Conservation (phyloP, 2,113 vertebrate genomes). For the Choloepus hoffmanni region DNA sequence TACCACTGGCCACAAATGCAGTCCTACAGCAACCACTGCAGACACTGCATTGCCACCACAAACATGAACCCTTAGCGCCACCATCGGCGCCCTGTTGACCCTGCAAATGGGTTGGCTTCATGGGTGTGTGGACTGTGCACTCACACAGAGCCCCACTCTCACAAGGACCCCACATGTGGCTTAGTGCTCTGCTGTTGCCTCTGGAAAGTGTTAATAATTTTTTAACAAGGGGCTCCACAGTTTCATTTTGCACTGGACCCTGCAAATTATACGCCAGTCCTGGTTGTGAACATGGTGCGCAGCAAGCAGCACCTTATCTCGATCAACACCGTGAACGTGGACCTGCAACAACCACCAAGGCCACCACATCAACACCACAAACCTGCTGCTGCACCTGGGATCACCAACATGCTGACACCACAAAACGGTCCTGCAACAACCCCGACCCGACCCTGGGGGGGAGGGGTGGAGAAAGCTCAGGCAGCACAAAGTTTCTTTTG, state of each 20-base stretch:
- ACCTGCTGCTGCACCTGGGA: background rate
- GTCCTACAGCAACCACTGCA: background rate
- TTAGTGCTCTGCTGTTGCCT: background rate
- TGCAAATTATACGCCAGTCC: background rate
- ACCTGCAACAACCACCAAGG: background rate
- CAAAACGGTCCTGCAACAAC: background rate
- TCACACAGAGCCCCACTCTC: background rate
- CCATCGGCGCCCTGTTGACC: fast-evolving
- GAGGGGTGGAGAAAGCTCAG: background rate
- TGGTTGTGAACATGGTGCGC: background rate
- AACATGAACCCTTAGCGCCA: background rate
- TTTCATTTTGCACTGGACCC: background rate
- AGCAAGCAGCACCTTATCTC: background rate
- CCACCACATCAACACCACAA: background rate
- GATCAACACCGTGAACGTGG: background rate
- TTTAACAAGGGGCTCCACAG: background rate
- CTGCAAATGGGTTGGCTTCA: background rate
- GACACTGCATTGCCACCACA: background rate
- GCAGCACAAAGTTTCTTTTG: background rate
- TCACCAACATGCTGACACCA: background rate
- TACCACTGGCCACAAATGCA: background rate
- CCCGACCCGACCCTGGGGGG: no score
- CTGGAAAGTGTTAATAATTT: background rate
- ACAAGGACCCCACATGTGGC: background rate
- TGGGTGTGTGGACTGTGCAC: no score